Conservation (phyloP, 1,140 invertebrate genomes). For the Ips typographus region DNA sequence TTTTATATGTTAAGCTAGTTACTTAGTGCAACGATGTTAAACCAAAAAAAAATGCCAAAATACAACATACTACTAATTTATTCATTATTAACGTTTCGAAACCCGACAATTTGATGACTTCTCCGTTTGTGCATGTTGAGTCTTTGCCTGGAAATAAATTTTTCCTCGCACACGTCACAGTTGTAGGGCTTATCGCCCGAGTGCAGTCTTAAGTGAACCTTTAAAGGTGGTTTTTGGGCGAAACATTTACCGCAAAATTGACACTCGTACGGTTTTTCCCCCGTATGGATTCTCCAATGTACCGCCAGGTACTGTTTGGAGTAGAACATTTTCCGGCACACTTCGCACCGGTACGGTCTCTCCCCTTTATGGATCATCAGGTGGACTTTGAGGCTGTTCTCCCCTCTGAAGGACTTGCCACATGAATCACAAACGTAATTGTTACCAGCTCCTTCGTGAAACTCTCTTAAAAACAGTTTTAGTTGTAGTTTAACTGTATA, state of each 20-base stretch:
- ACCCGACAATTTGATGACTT: slow-evolving; percentile 13
- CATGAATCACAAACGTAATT: slow-evolving; percentile 62
- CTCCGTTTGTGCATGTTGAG: slow-evolving; percentile 45
- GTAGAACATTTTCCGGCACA: slow-evolving; percentile 56
- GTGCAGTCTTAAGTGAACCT: slow-evolving; percentile 55
- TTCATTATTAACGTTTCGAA: slow-evolving; percentile 3
- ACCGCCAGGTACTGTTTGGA: slow-evolving; percentile 59
- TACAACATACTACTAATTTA: too few relatives aligned
- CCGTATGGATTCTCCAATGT: slow-evolving; percentile 59
- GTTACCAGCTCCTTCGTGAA: slow-evolving; percentile 41
- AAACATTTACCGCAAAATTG: slow-evolving; percentile 71
- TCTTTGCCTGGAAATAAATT: slow-evolving; percentile 41
- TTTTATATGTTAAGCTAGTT: too few relatives aligned
- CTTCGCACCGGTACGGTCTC: slow-evolving; percentile 54
- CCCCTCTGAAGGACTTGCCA: slow-evolving; percentile 64
- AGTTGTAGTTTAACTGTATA: background rate
- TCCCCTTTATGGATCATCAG: slow-evolving; percentile 57
- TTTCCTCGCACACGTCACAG: slow-evolving; percentile 39
- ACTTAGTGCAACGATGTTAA: too few relatives aligned
- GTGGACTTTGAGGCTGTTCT: slow-evolving; percentile 62
- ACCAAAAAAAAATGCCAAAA: too few relatives aligned
- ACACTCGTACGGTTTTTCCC: slow-evolving; percentile 75
- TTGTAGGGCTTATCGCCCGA: slow-evolving; percentile 45
- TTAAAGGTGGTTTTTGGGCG: slow-evolving; percentile 47
- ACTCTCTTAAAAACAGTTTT: background rate